phyloP scores from a whole-genome alignment of 2,113 vertebrate species.

The Eupsittula cactorum region DNA sequence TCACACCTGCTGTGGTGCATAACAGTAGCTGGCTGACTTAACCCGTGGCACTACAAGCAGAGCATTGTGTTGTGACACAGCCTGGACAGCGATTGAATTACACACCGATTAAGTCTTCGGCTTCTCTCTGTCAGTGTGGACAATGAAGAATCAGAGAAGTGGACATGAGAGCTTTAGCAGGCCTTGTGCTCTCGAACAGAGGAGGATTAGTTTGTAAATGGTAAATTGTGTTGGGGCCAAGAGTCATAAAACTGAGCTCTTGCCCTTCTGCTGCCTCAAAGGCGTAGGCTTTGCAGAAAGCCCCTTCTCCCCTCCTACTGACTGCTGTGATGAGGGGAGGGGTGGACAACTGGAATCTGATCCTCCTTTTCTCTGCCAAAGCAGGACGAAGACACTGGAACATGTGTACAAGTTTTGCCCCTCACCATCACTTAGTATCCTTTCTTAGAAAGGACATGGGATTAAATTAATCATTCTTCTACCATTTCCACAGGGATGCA shows the following conservation, averaged over 20 bases:
- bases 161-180: slow-evolving; percentile 65
- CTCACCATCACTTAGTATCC: not conserved
- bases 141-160: slow-evolving; percentile 72
- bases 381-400: not conserved
- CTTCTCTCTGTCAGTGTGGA: slow-evolving; percentile 62
- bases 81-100: slow-evolving; percentile 75
- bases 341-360: not conserved
- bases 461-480: not conserved
- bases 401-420: not conserved
- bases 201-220: slow-evolving; percentile 72
- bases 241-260: slow-evolving; percentile 61
- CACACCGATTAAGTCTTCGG: slow-evolving; percentile 71
- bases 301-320: not conserved
- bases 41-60: slow-evolving; percentile 74
- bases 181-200: slow-evolving; percentile 57
- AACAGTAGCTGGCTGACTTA: slow-evolving; percentile 77
- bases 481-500: not conserved
- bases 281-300: slow-evolving; percentile 17
- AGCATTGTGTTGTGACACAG: slow-evolving; percentile 75
- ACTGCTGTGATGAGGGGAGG: not conserved
- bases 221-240: slow-evolving; percentile 66
- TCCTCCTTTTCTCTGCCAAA: not conserved
- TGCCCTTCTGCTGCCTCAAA: slow-evolving; percentile 68
- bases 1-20: slow-evolving; percentile 83
- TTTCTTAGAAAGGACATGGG: not conserved